Evolutionary conservation across 2,888 invertebrate species (phyloP), one percentile per base, ranked within the genome.

Genomic region (Lasius fuliginosus): DNA sequence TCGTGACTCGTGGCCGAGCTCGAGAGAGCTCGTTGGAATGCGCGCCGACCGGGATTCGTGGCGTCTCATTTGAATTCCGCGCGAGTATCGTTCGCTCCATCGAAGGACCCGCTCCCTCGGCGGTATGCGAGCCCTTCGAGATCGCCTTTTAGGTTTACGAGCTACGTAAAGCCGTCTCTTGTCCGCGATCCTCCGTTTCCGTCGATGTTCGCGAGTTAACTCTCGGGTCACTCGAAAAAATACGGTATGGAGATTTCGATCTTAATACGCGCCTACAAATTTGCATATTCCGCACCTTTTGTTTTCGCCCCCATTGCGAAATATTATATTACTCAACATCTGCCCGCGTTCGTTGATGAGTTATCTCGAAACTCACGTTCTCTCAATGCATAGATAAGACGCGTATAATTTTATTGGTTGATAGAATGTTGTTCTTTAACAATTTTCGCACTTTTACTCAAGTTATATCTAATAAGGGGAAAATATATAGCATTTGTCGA

Each of bases 1-100:
- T 89, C 91, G 87, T 89, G 89, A 87, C 88, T 89, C 85, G 86
- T 74, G 76, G 82, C 56, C 69, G 62, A 53, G 71, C 49, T 18
- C 46, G 53, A 9, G 40, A 23, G 36, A 49, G 58, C 27, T 65
- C 73, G 27, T 42, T 68, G 89, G 90, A 87, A 87, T 83, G 90
- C 81, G 40, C 83, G 71, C 71, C 71, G 53, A 42, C 76, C 68
- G 71, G 75, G 77, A 85, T 83, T 83, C 83, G 82, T 67, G 64
- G 71, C 71, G 87, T 83, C 90, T 90, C 90, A 88, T 90, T 90
- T 85, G 91, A 92, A 94, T 93, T 93, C 93, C 90, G 90, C 89
- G 87, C 92, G 90, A 87, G 92, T 92, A 90, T 90, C 91, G 88
- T 90, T 90, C 87, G 89, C 87, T 90, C 87, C 91, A 91, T 92